Evolutionary conservation across 2,113 vertebrate species (phyloP).

Genomic region (Romanogobio albipinnatus): DNA sequence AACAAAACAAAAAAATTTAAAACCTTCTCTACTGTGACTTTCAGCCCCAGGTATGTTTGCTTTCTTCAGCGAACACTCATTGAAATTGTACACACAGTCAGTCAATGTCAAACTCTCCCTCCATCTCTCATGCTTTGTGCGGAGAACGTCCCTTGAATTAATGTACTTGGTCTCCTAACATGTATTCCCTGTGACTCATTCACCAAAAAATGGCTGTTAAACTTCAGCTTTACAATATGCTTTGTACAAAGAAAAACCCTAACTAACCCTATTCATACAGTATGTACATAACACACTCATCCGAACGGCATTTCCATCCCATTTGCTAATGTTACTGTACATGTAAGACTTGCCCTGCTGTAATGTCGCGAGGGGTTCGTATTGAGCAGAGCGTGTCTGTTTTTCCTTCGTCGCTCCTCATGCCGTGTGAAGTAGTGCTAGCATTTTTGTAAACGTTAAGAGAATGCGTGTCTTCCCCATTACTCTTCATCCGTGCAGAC

Average conservation of each 20-base stretch:
- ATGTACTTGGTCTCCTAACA: conserved; percentile 33
- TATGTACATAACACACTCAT: conserved; percentile 72
- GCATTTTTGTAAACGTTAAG: conserved; percentile 71
- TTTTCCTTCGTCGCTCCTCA: conserved; percentile 63
- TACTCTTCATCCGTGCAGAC: conserved; percentile 99
- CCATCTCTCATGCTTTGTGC: conserved; percentile 51
- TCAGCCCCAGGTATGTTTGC: conserved; percentile 41
- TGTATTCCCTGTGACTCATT: conserved; percentile 64
- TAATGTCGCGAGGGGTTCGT: not conserved
- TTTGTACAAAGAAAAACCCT: conserved; percentile 79
- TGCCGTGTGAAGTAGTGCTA: conserved; percentile 93
- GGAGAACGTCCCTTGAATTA: conserved; percentile 67
- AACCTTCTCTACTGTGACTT: conserved; percentile 58
- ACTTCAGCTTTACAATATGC: conserved; percentile 80
- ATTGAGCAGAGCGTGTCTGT: not conserved
- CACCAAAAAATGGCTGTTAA: conserved; percentile 69
- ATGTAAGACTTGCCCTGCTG: conserved; percentile 64
- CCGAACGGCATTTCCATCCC: not conserved
- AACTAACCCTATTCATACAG: conserved; percentile 76
- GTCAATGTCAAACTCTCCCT: conserved; percentile 27
- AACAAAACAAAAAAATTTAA: conserved; percentile 40
- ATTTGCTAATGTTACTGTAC: conserved; percentile 53
- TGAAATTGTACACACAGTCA: conserved; percentile 22
- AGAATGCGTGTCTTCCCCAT: conserved; percentile 67
- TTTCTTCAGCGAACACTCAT: not conserved